These are phyloP conservation scores for Melipona bicolor DNA, from an alignment of 2,888 invertebrate genomes.

Conservation along the genomic window DNA sequence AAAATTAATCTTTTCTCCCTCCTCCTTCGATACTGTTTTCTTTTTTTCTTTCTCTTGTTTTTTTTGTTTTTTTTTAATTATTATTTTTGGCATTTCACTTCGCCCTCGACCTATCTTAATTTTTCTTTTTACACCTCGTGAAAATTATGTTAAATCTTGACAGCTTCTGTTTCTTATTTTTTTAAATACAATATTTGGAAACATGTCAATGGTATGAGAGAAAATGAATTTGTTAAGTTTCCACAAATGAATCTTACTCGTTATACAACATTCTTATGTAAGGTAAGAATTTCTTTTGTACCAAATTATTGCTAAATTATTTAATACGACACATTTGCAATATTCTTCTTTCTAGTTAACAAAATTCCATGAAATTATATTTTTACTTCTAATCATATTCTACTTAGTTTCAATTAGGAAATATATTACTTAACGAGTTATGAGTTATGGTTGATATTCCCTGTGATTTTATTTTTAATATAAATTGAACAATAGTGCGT, in stretches of 20 bases:
- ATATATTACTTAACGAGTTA: not conserved
- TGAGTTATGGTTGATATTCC: not conserved
- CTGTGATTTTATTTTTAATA: not conserved
- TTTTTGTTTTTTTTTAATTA: not conserved
- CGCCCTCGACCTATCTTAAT: constrained; percentile 62
- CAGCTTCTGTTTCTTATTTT: not conserved
- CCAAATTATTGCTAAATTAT: not conserved
- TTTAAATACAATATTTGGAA: not conserved
- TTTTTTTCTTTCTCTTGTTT: not conserved
- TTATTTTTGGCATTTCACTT: constrained; percentile 48
- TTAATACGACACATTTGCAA: not conserved
- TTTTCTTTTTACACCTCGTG: not conserved
- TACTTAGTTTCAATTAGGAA: not conserved
- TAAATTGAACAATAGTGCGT: not conserved
- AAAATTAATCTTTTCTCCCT: constrained; percentile 59
- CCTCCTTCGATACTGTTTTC: constrained; percentile 6
- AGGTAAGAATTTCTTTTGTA: constrained; percentile 7
- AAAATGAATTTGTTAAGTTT: constrained; percentile 5
- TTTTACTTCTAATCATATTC: not conserved
- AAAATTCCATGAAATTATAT: not conserved
- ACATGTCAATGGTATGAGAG: not conserved
- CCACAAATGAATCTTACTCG: constrained; percentile 35
- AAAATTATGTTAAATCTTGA: constrained; percentile 3
- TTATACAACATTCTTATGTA: constrained; percentile 31
- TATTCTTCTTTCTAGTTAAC: not conserved